Percentiles rank a stretch among this genome's conserved stretches.
Evolutionary conservation across 2,797 vertebrate species (phyloP).

Genomic region (Chiloscyllium punctatum): DNA sequence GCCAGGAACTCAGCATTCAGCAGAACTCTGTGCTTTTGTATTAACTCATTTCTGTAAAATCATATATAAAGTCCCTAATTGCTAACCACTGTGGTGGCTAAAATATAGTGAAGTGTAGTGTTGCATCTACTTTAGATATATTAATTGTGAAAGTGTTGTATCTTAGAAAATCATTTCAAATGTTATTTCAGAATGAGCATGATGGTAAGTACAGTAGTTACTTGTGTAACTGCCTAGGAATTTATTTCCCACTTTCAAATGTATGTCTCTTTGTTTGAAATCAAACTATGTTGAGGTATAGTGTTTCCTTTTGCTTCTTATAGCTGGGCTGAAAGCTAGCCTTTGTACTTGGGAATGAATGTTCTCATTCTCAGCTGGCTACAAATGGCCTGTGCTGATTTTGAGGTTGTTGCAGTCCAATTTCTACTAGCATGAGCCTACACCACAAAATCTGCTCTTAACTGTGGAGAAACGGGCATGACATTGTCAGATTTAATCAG

Average conservation of each 20-base stretch:
- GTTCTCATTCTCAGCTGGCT: neutral
- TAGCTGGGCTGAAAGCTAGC: neutral
- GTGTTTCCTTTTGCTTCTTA: neutral
- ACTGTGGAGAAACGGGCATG: neutral
- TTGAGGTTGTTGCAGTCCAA: neutral
- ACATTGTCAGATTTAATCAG: neutral
- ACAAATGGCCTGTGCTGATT: neutral
- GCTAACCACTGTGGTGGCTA: neutral
- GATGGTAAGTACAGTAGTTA: constrained; percentile 2
- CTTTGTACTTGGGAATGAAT: neutral
- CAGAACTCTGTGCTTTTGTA: too few relatives aligned
- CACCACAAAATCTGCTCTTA: neutral
- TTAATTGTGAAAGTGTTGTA: neutral
- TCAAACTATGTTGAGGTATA: neutral
- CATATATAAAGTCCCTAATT: neutral
- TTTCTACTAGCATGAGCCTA: neutral
- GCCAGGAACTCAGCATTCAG: neutral
- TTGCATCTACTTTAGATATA: neutral
- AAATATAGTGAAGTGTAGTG: neutral
- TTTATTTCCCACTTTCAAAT: neutral
- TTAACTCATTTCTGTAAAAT: constrained; percentile 14
- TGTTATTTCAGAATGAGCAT: constrained; percentile 10
- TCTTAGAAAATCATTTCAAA: neutral
- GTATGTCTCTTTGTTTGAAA: neutral
- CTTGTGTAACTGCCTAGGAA: neutral